phyloP scores from a whole-genome alignment of 1,140 invertebrate genomes.

The Tachypleus tridentatus region DNA sequence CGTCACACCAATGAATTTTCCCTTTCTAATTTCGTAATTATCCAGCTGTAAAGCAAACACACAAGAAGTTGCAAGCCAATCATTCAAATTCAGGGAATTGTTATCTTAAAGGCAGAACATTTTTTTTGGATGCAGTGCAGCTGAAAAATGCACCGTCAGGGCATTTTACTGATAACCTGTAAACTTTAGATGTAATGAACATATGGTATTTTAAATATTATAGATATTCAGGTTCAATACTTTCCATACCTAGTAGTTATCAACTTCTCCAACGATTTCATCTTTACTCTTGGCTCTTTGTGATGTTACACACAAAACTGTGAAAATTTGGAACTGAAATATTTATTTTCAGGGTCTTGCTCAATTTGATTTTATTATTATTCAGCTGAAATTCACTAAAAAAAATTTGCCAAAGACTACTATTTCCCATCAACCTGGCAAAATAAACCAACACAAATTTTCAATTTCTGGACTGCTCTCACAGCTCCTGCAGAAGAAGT shows the following conservation, averaged over 20 bases:
- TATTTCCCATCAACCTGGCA: no score
- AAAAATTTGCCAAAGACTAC: neutral
- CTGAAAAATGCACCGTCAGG: no score
- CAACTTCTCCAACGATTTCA: conserved; percentile 99
- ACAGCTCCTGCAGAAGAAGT: no score
- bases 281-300: conserved; percentile 99
- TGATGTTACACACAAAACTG: conserved; percentile 99
- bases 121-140: no score
- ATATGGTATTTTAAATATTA: no score
- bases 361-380: conserved; percentile 91
- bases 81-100: no score
- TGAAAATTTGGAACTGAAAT: conserved; percentile 99
- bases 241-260: conserved; percentile 90
- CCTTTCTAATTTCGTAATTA: conserved; percentile 92
- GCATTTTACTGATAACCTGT: no score
- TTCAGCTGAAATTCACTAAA: conserved; percentile 18
- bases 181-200: no score
- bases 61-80: neutral
- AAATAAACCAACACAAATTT: no score
- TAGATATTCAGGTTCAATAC: no score
- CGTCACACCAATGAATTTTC: conserved; percentile 99
- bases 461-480: no score
- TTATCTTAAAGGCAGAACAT: no score
- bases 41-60: conserved; percentile 20
- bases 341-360: conserved; percentile 99